These are phyloP conservation scores for Actinia equina DNA, from an alignment of 64 coral and sea anemone genomes.

Conservation along the genomic window DNA sequence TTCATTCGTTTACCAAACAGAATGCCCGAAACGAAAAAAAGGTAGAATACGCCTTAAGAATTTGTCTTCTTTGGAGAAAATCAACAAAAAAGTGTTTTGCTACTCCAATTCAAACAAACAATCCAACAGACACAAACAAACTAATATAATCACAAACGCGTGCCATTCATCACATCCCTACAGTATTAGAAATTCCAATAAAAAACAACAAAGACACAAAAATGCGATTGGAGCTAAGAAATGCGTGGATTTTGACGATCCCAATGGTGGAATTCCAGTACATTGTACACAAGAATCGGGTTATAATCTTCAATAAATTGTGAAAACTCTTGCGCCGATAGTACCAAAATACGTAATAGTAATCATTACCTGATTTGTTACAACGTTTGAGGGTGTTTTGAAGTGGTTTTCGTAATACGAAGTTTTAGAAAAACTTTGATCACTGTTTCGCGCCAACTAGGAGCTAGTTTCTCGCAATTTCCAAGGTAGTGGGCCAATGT, in stretches of 20 bases:
- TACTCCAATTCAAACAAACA: neutral
- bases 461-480: neutral
- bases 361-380: too few species aligned
- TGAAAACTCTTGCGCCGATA: too few species aligned
- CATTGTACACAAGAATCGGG: neutral
- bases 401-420: too few species aligned
- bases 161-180: neutral
- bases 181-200: neutral
- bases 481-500: neutral
- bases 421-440: too few species aligned
- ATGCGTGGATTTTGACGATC: neutral
- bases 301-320: neutral
- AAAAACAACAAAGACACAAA: slow-evolving; percentile 1
- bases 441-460: neutral
- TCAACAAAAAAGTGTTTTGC: neutral
- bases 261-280: neutral
- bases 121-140: slow-evolving; percentile 12
- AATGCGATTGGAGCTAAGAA: neutral
- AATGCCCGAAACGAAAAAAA: neutral
- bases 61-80: neutral
- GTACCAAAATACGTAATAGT: too few species aligned
- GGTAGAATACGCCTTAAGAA: neutral
- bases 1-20: neutral
- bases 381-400: too few species aligned
- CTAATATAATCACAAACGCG: neutral